Base-by-base conservation (phyloP, 2,888 invertebrate species). In the Epistrophella euchroma region DNA sequence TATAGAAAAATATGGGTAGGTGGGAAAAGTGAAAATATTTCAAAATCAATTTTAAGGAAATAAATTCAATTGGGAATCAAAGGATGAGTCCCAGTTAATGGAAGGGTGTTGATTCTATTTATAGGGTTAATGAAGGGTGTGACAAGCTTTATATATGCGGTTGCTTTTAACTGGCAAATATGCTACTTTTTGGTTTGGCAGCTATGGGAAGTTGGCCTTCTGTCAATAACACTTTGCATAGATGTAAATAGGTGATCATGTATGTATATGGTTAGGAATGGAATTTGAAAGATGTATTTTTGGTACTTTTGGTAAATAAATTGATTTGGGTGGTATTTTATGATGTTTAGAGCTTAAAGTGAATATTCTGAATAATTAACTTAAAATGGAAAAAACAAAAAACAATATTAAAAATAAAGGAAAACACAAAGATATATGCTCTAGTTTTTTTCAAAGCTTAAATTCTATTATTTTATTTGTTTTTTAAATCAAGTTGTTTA, bases 171-270 rank as follows among this genome's bases (percentile, higher is more conserved):
- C 22, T 60, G 37, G 9, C 22, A 60, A 37, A 37, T 60, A 37
- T 60, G 58, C 22, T 60, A 37, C 15, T 22, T 60, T 60, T 60
- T 60, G 58, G 58, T 58, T 58, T 58, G 58, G 58, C 58, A 37
- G 37, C 11, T 47, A n/a, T 22, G 35, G 15, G 19, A 60, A 58
- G 19, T 58, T 58, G 58, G 19, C 58, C 6, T 58, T 19, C 13
- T 58, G 11, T 58, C 58, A 58, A 35, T 35, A 19, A 58, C 9
- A 3, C 4, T 5, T 7, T 19, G 2, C n/a, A 10, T 5, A 19
- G 13, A 10, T 50, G 6, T 25, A 9, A 9, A 15, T 15, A 7
- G 52, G 22, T 2, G 13, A 22, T 52, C 7, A 15, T 52, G 15
- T 52, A 25, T 47, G 52, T 52, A n/a, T 52, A 25, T 47, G 52